These are phyloP conservation scores for Hirudo medicinalis DNA, from an alignment of 1,140 invertebrate species.

Conservation along the genomic window DNA sequence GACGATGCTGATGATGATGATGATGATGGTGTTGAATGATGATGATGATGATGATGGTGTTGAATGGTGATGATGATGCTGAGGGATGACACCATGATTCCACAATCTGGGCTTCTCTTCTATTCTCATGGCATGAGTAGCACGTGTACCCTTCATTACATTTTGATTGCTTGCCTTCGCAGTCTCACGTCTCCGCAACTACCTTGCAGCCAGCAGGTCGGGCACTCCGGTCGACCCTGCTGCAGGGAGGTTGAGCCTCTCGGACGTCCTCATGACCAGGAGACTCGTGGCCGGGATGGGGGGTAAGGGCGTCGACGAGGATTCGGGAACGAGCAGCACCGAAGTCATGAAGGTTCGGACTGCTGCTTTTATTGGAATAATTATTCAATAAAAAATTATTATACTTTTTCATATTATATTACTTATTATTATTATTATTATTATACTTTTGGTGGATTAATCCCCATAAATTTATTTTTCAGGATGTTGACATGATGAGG, in stretches of 20 bases:
- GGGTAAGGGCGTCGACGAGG: slow-evolving; percentile 6
- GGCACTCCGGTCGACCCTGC: neutral
- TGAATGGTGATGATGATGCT: no score
- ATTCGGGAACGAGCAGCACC: slow-evolving; percentile 14
- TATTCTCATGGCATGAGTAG: no score
- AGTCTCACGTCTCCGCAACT: slow-evolving; percentile 9
- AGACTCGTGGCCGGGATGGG: neutral
- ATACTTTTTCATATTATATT: neutral
- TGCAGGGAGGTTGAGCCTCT: neutral
- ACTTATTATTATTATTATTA: neutral
- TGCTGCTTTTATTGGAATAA: neutral
- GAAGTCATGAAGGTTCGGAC: slow-evolving; percentile 14
- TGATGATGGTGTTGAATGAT: neutral
- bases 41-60: neutral
- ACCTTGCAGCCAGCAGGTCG: slow-evolving; percentile 12
- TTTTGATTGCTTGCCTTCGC: neutral
- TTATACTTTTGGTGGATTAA: no score
- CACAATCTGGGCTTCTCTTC: no score
- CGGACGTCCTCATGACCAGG: slow-evolving; percentile 3
- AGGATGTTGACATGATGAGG: slow-evolving; percentile 13
- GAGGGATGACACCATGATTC: no score
- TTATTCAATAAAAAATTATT: neutral
- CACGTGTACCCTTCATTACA: no score
- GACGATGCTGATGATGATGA: slow-evolving; percentile 3
- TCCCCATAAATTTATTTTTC: neutral